Base-by-base conservation (phyloP, 2,797 vertebrate species). In the Halcyon badia region DNA sequence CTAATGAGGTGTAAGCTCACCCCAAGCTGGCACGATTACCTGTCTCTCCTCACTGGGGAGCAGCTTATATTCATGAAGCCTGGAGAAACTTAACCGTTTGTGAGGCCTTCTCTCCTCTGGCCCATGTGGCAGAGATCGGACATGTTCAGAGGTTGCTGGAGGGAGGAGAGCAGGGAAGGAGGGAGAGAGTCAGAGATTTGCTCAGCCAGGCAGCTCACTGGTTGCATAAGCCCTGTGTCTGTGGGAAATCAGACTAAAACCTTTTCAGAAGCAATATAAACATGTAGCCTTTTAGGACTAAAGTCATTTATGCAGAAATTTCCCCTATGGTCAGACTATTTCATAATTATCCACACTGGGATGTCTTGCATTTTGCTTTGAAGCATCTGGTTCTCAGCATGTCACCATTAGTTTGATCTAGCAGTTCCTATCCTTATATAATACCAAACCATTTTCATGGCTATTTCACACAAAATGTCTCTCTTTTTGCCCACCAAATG, bases 221-320 rank as follows among this genome's bases (percentile, higher is more conserved):
- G 83, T 95, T 97, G 90, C 86, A 92, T 95, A 97, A 97, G 89
- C 64, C 56, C 48, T 68, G 66, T 89, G 89, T 95, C 95, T 89
- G 89, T 89, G 94, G 92, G 92, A 96, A 94, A 96, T 92, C 44
- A 28, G 66, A 84, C 86, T 79, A 94, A 96, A 94, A 96, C 81
- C 93, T 91, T 95, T 91, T 89, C 90, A 90, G 86, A 90, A 86
- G 91, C 89, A 95, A 89, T 89, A 87, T 90, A 96, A 97, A 96
- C 80, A 96, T 52, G 57, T 64, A 91, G 73, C 44, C 52, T 93
- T 95, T 95, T 94, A 90, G 88, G 75, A 71, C 91, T 85, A 77
- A 89, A 96, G 91, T 82, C 71, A 16, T 94, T 94, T 96, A 90
- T 87, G 93, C 93, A 93, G 96, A 96, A 95, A 94, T 95, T 96